Evolutionary conservation across 2,113 vertebrate species (phyloP).

Genomic region (Pachycephala philippinensis): DNA sequence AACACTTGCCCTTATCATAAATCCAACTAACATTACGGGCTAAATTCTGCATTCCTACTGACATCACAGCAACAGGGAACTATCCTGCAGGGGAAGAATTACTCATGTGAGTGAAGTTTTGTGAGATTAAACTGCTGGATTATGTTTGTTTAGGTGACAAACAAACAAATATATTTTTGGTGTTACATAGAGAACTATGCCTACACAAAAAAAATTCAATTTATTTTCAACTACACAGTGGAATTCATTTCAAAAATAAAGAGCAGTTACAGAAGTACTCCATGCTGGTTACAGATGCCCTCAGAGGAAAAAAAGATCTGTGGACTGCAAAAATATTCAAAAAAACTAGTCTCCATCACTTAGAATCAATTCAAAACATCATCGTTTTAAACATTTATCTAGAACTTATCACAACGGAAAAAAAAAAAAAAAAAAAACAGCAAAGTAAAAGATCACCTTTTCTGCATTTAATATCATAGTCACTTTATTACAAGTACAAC

Average conservation of each 20-base stretch:
- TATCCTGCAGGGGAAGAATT: neutral
- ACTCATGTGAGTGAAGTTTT: neutral
- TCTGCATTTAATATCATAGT: neutral
- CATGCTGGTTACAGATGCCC: neutral
- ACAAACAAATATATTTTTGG: neutral
- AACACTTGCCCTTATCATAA: slow-evolving; percentile 50
- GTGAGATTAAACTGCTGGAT: neutral
- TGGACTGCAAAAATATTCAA: neutral
- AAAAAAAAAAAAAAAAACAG: neutral
- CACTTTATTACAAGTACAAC: neutral
- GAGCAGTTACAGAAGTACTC: neutral
- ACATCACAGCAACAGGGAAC: neutral
- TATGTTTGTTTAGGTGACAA: neutral
- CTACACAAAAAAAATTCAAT: neutral
- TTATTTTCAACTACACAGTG: neutral
- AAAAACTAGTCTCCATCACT: neutral
- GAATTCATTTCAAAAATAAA: neutral
- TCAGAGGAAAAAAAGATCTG: neutral
- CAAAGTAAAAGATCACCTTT: neutral
- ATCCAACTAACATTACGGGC: slow-evolving; percentile 45
- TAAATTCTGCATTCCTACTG: slow-evolving; percentile 22
- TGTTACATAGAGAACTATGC: neutral
- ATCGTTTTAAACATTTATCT: neutral
- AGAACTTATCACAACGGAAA: neutral
- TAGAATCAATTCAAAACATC: neutral